Evolutionary conservation across 2,113 vertebrate genomes (phyloP), one percentile per base, ranked within the genome.

Genomic region (Scopus umbretta): DNA sequence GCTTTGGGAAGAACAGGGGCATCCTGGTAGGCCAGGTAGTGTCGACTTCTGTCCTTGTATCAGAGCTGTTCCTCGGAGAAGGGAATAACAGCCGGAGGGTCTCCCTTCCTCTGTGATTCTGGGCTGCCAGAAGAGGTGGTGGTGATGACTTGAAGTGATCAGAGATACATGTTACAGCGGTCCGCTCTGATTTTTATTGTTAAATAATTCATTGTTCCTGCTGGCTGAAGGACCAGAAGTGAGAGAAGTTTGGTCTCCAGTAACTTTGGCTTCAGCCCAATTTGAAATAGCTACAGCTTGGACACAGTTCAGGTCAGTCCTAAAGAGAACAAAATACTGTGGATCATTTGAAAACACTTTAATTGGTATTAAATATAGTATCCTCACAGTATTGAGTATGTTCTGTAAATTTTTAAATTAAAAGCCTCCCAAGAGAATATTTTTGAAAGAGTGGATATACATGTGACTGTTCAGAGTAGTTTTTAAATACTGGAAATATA

Each of bases 171-270:
- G 43, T 87, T 82, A 72, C 80, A 89, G 65, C 73, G 73, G 34
- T 45, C 83, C 26, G 52, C 80, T 89, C 65, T 82, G 65, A 62
- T 86, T 88, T 83, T 87, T 82, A 61, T 92, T 75, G 58, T 62
- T 97, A 56, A 96, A 97, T 94, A 81, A 94, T 94, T 86, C 27
- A 91, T 95, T 42, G 12, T 27, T 92, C 70, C 49, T 61, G n/a
- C 49, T 85, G 84, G 74, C 91, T 92, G 13, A 58, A 78, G 83
- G 43, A 81, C 67, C 20, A 58, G 49, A 88, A 92, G 8, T 20
- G 62, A 89, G 9, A 30, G 47, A 96, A 72, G 2, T 74, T 91
- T 79, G 88, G 32, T 91, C 47, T 94, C n/a, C 62, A 52, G 56
- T 61, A 58, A 40, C 36, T 63, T 13, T 91, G 91, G 56, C 80